These are phyloP conservation scores for Portunus trituberculatus DNA, from an alignment of 1,140 invertebrate species.

Conservation along the genomic window DNA sequence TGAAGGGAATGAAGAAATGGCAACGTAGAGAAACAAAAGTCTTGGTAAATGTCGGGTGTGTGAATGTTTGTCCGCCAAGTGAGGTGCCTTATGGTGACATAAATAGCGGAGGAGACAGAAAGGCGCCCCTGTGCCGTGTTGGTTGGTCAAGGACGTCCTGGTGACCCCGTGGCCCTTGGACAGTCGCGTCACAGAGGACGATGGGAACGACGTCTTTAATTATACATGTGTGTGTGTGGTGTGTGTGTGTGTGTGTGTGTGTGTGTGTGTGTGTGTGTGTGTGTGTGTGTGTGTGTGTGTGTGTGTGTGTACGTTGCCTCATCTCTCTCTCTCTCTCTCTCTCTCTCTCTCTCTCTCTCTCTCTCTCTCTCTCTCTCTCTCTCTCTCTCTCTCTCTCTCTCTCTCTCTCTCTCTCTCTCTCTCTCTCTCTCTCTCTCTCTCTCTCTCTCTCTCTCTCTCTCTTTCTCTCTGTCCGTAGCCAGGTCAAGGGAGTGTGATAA, in stretches of 20 bases:
- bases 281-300: slow-evolving; percentile 20
- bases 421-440: too few species aligned
- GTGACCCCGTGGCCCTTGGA: neutral
- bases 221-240: neutral
- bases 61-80: neutral
- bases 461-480: neutral
- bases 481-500: neutral
- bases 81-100: slow-evolving; percentile 6
- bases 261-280: neutral
- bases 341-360: neutral
- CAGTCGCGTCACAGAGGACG: neutral
- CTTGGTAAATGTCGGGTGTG: too few species aligned
- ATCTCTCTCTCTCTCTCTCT: neutral
- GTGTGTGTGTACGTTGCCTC: neutral
- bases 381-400: too few species aligned
- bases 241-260: neutral
- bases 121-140: neutral
- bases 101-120: neutral
- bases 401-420: too few species aligned
- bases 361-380: too few species aligned
- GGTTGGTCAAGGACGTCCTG: neutral
- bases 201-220: neutral
- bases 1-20: too few species aligned
- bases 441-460: too few species aligned
- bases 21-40: too few species aligned